phyloP scores from a whole-genome alignment of 2,113 vertebrate species.

The Percina caprodes region DNA sequence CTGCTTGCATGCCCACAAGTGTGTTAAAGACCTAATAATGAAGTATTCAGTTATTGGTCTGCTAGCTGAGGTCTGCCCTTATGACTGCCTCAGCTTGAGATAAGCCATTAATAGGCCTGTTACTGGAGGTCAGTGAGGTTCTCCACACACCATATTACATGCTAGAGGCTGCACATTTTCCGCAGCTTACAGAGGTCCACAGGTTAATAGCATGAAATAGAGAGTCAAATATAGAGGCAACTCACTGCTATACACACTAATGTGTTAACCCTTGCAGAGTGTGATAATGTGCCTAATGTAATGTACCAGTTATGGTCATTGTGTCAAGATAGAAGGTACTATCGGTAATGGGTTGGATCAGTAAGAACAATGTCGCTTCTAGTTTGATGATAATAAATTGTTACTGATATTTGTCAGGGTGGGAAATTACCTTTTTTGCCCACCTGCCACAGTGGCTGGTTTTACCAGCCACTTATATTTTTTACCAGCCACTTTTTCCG shows the following conservation, averaged over 20 bases:
- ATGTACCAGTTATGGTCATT: conserved; percentile 52
- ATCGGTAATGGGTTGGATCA: conserved; percentile 10
- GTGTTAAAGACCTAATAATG: conserved; percentile 11
- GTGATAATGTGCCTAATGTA: conserved; percentile 58
- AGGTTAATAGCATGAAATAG: conserved; percentile 77
- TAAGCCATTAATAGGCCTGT: conserved; percentile 68
- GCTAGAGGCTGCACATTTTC: conserved; percentile 72
- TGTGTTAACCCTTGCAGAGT: conserved; percentile 57
- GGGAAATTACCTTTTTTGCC: too few relatives aligned
- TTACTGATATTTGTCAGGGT: too few relatives aligned
- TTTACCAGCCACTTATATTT: too few relatives aligned
- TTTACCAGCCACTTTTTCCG: too few relatives aligned
- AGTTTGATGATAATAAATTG: background rate
- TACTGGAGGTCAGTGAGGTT: conserved; percentile 61
- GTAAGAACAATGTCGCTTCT: conserved; percentile 16
- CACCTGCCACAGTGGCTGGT: too few relatives aligned
- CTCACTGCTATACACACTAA: conserved; percentile 51
- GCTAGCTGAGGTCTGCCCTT: conserved; percentile 31
- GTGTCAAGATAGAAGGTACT: conserved; percentile 32
- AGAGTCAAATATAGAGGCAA: conserved; percentile 59
- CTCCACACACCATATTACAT: conserved; percentile 60
- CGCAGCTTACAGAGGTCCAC: conserved; percentile 67
- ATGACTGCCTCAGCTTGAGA: conserved; percentile 58
- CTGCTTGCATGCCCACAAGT: background rate
- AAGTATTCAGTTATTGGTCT: conserved; percentile 30